Evolutionary conservation across 1,140 invertebrate species (phyloP), one percentile per base, ranked within the genome.

Genomic region (Tetramorium simillimum): DNA sequence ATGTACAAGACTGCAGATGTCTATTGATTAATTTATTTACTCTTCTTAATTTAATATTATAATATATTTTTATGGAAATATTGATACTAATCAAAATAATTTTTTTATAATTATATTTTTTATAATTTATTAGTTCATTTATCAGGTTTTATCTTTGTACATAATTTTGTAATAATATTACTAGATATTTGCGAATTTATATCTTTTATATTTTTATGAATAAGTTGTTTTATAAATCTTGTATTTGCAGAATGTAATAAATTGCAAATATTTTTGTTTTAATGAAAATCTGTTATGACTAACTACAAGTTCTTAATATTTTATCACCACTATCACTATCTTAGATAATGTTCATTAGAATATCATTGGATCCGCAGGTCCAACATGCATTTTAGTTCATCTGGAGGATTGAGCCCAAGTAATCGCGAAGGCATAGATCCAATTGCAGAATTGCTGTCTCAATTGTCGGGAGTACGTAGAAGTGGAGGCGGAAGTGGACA

Each of bases 351-450:
- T 89, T 91, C 72, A 92, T 92, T 92, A 62, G 85, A 85, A 49
- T 92, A 75, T 91, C 63, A 88, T 89, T 90, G 89, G 88, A 90
- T 88, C 87, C 92, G 95, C 87, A 95, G 97, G 92, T 97, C 97
- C 91, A 99, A 99, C 94, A 99, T 99, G 98, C 98, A 99, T 96
- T 98, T 98, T 91, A 97, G 97, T 95, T 97, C 97, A 89, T 97
- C 98, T 89, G 97, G 97, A 91, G 98, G 97, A 70, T 96, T 98
- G 67, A 98, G 98, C 90, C 97, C 97, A 85, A 98, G 98, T 91
- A 98, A 97, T 93, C 97, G 98, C 91, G 99, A 99, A 93, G 97
- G 98, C 89, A 97, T 97, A 87, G 99, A 99, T 96, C 98, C 99
- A 75, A 99, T 99, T 90, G 98, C 98, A 58, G 98, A 99, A 96